Evolutionary conservation across 2,888 invertebrate species (phyloP), one percentile per base, ranked within the genome.

Genomic region (Germaria angustata): DNA sequence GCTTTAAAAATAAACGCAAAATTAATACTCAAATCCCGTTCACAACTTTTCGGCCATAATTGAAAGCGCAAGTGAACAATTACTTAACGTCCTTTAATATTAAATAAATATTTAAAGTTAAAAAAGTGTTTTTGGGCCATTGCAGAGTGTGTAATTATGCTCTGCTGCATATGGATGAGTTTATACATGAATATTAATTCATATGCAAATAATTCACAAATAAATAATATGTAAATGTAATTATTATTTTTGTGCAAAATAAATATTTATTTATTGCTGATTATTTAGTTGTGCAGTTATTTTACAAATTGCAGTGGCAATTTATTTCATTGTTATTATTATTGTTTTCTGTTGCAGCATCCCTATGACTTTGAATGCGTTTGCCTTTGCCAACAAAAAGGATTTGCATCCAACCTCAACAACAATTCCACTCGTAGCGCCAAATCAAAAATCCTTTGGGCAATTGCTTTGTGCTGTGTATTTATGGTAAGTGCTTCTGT

Each of bases 371-470:
- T 53, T n/a, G 66, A 81, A 53, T 55, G 61, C 24, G 49, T 44
- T 24, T 90, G 90, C 81, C 87, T 85, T 81, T 88, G 86, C 49
- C 86, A 86, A 13, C 90, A 90, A 72, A 87, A 86, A 8, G 90
- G 91, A 44, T 90, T 90, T 78, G 87, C 85, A 9, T 85, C 86
- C 36, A 87, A 89, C 85, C 84, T 87, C 55, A 89, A 86, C 81
- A 87, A 80, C 84, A 89, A 88, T 87, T 87, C 88, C 65, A 84
- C 87, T 53, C 87, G 88, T 75, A 89, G 89, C 80, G 95, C 95
- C 5, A 93, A 94, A 87, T 93, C 93, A 57, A 95, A 95, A 90
- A 92, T 95, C 80, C 88, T 94, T 80, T 91, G 93, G 15, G 95
- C 95, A 2, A 92, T 94, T 46, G 89, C 93, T 72, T 91, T 95